Evolutionary conservation across 2,113 vertebrate species (phyloP).

Genomic region (Melanocharis versteri): DNA sequence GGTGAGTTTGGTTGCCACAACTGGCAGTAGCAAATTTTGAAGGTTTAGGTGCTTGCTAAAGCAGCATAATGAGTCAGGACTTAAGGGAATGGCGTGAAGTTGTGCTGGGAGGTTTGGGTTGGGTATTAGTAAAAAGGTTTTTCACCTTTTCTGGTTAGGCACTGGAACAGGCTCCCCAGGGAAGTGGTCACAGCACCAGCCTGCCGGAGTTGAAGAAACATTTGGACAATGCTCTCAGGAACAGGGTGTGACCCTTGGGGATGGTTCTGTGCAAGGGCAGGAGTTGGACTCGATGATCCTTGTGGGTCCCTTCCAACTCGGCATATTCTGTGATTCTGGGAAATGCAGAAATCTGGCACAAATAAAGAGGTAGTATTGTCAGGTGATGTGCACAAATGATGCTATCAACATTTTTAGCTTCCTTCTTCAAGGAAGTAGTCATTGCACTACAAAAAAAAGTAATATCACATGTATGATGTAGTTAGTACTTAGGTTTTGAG

Average conservation of each 20-base stretch:
- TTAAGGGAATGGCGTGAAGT: not conserved
- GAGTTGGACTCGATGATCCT: not conserved
- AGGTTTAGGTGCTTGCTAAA: not conserved
- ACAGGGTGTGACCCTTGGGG: not conserved
- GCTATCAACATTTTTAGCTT: not conserved
- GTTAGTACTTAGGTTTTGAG: not conserved
- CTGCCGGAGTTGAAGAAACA: not conserved
- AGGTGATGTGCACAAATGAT: not conserved
- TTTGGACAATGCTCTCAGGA: not conserved
- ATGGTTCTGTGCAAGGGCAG: not conserved
- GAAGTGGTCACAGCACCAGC: not conserved
- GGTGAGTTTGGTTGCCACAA: not conserved
- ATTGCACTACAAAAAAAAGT: not conserved
- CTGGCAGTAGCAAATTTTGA: not conserved
- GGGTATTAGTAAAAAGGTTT: not conserved
- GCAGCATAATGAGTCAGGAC: not conserved
- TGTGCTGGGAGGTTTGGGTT: accelerated
- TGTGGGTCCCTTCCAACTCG: not conserved
- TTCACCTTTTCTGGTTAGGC: not conserved
- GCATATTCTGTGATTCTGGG: not conserved
- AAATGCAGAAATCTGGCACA: not conserved
- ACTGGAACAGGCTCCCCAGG: not conserved
- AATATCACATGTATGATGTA: not conserved
- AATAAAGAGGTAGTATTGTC: not conserved
- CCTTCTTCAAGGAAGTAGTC: not conserved